Percentiles rank a stretch among this genome's conserved stretches.
Evolutionary conservation across 2,113 vertebrate species (phyloP).

Genomic region (Callospermophilus lateralis): DNA sequence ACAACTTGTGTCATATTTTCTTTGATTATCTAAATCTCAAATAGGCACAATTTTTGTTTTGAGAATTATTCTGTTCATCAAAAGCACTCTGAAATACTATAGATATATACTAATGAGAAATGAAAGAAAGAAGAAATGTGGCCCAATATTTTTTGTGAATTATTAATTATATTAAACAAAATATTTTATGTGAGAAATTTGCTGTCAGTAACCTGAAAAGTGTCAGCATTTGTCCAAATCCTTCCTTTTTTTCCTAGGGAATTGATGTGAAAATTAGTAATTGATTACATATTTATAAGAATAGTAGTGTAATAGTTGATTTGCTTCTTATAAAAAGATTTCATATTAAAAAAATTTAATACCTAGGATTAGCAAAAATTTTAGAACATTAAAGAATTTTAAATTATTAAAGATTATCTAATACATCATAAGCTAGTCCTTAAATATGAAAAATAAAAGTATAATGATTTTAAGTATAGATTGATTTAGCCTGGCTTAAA

Average conservation of each 20-base stretch:
- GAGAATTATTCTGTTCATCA: neutral
- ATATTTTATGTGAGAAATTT: neutral
- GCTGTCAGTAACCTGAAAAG: neutral
- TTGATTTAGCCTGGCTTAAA: neutral
- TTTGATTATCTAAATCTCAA: conserved; percentile 12
- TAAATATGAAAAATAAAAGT: conserved; percentile 35
- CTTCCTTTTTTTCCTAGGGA: neutral
- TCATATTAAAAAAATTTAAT: neutral
- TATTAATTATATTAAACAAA: neutral
- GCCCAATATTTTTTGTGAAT: neutral
- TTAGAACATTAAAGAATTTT: neutral
- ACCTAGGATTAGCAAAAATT: conserved; percentile 1
- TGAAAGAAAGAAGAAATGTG: neutral
- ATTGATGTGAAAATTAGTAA: neutral
- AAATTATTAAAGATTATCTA: conserved; percentile 32
- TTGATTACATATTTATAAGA: conserved; percentile 14
- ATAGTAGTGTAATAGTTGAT: neutral
- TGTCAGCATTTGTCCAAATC: conserved; percentile 10
- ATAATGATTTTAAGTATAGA: neutral
- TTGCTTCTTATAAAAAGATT: conserved; percentile 12
- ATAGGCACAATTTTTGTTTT: neutral
- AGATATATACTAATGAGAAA: neutral
- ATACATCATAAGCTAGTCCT: neutral
- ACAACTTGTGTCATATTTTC: conserved; percentile 1
- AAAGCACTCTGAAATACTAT: neutral